Base-by-base conservation (phyloP, 2,888 invertebrate species). In the Alentia gelatinosa region DNA sequence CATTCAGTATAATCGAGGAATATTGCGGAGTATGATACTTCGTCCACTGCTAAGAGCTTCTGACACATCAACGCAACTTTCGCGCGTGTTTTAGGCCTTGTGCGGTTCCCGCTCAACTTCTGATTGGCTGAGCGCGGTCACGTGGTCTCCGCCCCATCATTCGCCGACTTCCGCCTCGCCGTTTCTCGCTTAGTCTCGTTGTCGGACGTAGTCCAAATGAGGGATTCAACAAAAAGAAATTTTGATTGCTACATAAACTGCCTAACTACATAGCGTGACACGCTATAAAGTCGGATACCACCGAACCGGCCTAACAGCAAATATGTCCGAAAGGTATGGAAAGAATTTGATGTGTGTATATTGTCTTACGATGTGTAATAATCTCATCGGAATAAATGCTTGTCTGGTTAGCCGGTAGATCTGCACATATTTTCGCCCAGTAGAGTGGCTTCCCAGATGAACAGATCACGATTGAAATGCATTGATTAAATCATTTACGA, bases 261-360 rank as follows among this genome's bases (percentile, higher is more conserved):
- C 23, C 39, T 19, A 7, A 19, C 15, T 7, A 12, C 79, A 33
- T 19, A 19, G 15, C 9, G 19, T 79, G 19, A 39, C 79, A 79
- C 23, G 0, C 19, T 79, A 3, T 37, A 37, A 39, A 79, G 39
- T 12, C 7, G 15, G 0, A 0, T 79, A 19, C 9, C 79, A 39
- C 19, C 79, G 39, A 9, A 79, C 37, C 35, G 39, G 39, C 35
- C 79, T 3, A 19, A 37, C 37, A 35, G 39, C 19, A 35, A 79
- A 79, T 35, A 79, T 79, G 79, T 79, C 79, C 79, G 79, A 79
- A 33, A 79, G 79, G 79, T 79, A 79, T 79, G 79, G 39, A 79
- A 7, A n/a, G 9, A 23, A 26, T 39, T 79, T 37, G 26, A 39
- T 37, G 79, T n/a, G 37, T 37, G 79, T 79, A 15, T 79, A 19